A percentile compares a stretch with the other conserved stretches of the same genome.
phyloP scores from a whole-genome alignment of 1,140 invertebrate species.

The Platorchestia sp. region DNA sequence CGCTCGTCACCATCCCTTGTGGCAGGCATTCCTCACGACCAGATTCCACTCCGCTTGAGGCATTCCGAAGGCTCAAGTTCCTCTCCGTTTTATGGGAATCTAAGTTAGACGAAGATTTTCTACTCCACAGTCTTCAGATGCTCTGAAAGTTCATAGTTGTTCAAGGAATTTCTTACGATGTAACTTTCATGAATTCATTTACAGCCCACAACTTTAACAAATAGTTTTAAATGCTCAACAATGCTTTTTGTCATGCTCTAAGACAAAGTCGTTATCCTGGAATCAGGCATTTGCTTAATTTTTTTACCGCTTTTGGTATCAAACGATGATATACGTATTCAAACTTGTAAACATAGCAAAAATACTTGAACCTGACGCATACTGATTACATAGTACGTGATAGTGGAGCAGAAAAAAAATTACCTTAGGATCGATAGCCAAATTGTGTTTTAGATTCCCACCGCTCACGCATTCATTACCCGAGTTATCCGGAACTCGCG shows the following conservation, averaged over 20 bases:
- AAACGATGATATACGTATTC: too few species aligned
- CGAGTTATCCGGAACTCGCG: not conserved
- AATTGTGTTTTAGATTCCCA: not conserved
- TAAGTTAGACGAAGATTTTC: not conserved
- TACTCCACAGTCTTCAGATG: not conserved
- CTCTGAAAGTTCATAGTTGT: not conserved
- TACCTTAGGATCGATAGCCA: not conserved
- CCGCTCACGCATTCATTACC: not conserved
- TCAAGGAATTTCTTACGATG: not conserved
- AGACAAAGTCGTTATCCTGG: not conserved
- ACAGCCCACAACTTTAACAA: not conserved
- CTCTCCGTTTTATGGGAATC: not conserved
- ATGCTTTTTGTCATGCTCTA: not conserved
- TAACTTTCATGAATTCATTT: not conserved
- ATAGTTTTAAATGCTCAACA: not conserved
- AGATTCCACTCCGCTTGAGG: not conserved
- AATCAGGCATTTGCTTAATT: not conserved
- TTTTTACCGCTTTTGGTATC: too few species aligned
- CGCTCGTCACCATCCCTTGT: not conserved
- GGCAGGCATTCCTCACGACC: not conserved
- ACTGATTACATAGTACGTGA: not conserved
- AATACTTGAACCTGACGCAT: not conserved
- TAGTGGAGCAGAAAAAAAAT: not conserved
- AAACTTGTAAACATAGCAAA: not conserved
- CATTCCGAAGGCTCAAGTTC: not conserved